A percentile compares a stretch with the other conserved stretches of the same genome.
Conservation (phyloP, 2,113 vertebrate species). For the Coptodon bakossiorum region DNA sequence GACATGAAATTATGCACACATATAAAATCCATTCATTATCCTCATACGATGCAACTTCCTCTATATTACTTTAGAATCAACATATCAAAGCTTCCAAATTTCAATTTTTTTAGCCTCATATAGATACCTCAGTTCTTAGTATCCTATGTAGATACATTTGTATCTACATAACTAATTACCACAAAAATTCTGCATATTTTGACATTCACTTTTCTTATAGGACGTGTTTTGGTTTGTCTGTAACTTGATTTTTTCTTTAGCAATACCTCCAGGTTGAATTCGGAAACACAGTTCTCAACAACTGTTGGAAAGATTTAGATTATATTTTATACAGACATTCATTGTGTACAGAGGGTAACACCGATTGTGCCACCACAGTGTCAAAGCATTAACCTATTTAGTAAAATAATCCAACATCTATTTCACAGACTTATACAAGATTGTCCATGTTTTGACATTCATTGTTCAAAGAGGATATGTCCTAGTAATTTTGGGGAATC, state of each 20-base stretch:
- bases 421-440: background rate
- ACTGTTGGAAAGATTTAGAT: background rate
- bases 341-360: background rate
- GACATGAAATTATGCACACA: background rate
- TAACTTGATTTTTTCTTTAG: background rate
- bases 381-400: background rate
- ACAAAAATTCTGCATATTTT: background rate
- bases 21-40: background rate
- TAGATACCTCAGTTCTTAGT: background rate
- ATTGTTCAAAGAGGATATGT: background rate
- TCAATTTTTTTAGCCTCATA: fast-evolving
- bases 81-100: background rate
- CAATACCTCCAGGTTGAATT: background rate
- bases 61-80: background rate
- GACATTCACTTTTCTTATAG: background rate
- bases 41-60: fast-evolving
- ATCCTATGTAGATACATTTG: background rate
- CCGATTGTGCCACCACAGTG: background rate
- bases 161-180: background rate
- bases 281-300: background rate
- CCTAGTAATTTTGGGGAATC: background rate
- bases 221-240: background rate
- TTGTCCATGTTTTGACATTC: background rate
- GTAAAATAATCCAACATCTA: background rate
- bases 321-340: background rate